Conservation (phyloP, 2,797 vertebrate genomes). For the Nannoperca obscura region DNA sequence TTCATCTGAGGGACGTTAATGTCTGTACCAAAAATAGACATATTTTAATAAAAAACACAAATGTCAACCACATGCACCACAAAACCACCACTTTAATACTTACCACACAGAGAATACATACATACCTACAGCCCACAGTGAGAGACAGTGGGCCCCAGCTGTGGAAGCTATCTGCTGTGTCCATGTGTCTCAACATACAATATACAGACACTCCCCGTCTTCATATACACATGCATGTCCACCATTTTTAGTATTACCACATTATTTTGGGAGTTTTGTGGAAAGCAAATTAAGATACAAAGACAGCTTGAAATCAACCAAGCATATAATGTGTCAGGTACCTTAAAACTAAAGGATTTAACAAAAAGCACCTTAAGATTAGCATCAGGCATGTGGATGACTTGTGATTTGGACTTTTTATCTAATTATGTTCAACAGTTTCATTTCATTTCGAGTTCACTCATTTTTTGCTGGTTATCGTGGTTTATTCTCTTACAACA, state of each 20-base stretch:
- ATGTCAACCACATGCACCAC: background rate
- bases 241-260: background rate
- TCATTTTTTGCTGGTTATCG: background rate
- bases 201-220: slow-evolving; percentile 71
- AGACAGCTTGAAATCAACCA: background rate
- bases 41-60: background rate
- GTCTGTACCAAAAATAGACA: background rate
- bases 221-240: background rate
- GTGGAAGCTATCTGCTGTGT: slow-evolving; percentile 70
- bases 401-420: background rate
- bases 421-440: background rate
- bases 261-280: background rate
- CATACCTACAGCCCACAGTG: background rate
- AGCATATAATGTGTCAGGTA: background rate
- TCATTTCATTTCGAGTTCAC: background rate
- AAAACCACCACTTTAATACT: background rate
- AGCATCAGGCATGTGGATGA: background rate
- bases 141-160: slow-evolving; percentile 36
- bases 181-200: slow-evolving; percentile 65
- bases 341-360: background rate
- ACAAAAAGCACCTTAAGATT: background rate
- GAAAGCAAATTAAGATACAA: background rate
- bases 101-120: background rate
- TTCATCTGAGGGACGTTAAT: background rate
- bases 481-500: background rate